Evolutionary conservation across 1,140 invertebrate genomes (phyloP), one percentile per base, ranked within the genome.

Genomic region (Caenorhabditis tropicalis): DNA sequence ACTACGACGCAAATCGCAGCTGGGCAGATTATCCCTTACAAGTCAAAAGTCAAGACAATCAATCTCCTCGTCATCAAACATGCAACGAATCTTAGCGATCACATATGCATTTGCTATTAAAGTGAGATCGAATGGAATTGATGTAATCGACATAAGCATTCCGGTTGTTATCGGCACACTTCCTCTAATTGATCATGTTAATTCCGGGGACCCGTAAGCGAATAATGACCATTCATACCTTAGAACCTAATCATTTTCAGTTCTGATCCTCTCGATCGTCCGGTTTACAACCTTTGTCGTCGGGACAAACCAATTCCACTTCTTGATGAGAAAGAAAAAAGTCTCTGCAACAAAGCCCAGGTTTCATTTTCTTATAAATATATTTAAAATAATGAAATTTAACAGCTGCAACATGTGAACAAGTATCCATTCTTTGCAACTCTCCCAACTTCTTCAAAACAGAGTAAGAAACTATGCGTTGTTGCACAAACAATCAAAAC

Each of bases 391-490:
- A 60, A 5, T 19, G 24, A 65, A 36, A 65, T 65, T 2, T 43
- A 43, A 43, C 36, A 74, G 60, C 48, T 82, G 58, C 82, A 82
- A 70, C 82, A 82, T 46, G 43, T 82, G 1, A 82, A 82, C 60
- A 82, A 65, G 27, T 82, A 82, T 39, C 82, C 82, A 46, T 82
- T 82, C 43, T 82, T 27, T n/a, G 21, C 82, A n/a, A 46, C 56
- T 27, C 82, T 82, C 16, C 56, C 60, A 29, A 82, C 82, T 12
- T 82, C 82, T 16, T 82, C 82, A 48, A 82, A 82, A 36, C 82
- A 82, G 60, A 82, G 82, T 46, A 82, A 82, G 33, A 82, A 82
- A 19, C 43, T 82, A 7, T 53, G 82, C 24, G 48, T 56, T 27
- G 29, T 82, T 74, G 82, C 82, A 16, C 56, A 60, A 29, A 49